Evolutionary conservation across 2,113 vertebrate species (phyloP).

Genomic region (Solenodon paradoxus): DNA sequence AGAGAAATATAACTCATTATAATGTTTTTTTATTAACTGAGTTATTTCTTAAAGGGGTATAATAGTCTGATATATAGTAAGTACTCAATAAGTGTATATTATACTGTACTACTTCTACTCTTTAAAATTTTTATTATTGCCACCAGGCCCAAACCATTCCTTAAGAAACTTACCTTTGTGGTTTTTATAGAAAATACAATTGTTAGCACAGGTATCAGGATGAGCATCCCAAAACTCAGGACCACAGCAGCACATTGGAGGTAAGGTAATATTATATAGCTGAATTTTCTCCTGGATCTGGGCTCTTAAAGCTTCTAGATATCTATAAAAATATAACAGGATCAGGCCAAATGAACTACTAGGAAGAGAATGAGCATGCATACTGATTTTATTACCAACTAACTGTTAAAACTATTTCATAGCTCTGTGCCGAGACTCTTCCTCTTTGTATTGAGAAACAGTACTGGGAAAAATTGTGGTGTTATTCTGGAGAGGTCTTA

Average conservation of each 20-base stretch:
- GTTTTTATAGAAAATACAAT: conserved; percentile 95
- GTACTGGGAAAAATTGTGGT: background rate
- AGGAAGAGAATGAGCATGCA: background rate
- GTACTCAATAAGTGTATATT: conserved; percentile 8
- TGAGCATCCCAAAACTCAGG: conserved; percentile 94
- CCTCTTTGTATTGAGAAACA: background rate
- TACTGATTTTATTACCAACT: background rate
- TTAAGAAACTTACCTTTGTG: conserved; percentile 85
- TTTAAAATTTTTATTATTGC: background rate
- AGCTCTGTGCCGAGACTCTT: background rate
- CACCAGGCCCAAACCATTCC: background rate
- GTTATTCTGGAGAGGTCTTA: background rate
- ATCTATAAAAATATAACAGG: conserved; percentile 80
- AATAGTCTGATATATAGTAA: background rate
- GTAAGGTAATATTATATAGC: conserved; percentile 83
- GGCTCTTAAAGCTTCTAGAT: conserved; percentile 87
- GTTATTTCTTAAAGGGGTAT: background rate
- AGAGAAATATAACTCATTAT: conserved; percentile 15
- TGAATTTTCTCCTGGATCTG: conserved; percentile 88
- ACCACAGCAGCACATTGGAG: conserved; percentile 91
- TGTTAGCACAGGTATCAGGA: conserved; percentile 95
- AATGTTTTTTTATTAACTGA: background rate
- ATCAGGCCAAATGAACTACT: background rate
- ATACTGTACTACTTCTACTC: background rate
- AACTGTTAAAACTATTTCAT: background rate